Conservation (phyloP, 2,888 invertebrate species). For the Incurvaria masculella region DNA sequence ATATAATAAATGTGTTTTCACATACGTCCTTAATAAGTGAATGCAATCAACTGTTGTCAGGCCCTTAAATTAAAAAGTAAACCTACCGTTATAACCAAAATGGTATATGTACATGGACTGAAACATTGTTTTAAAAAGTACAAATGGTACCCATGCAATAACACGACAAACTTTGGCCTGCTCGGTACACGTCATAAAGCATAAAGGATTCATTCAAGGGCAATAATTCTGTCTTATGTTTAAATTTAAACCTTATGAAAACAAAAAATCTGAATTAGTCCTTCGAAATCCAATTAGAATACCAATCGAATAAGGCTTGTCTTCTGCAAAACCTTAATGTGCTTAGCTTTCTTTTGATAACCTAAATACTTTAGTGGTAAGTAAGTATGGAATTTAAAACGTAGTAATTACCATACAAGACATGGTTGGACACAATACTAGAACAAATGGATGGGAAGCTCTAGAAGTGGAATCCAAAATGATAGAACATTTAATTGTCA, state of each 20-base stretch:
- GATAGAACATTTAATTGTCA: neutral
- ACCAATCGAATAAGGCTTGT: too few species aligned
- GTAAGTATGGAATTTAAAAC: too few species aligned
- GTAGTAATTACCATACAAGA: too few species aligned
- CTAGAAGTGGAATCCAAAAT: neutral
- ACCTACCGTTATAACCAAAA: neutral
- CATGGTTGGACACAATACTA: too few species aligned
- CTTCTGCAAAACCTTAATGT: too few species aligned
- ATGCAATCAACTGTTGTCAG: neutral
- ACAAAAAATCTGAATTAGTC: slow-evolving; percentile 8
- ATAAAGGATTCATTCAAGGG: too few species aligned
- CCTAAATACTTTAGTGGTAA: neutral
- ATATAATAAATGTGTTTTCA: too few species aligned
- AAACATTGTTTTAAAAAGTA: slow-evolving; percentile 1
- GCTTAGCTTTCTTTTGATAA: slow-evolving; percentile 4
- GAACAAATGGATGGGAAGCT: neutral
- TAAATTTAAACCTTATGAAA: neutral
- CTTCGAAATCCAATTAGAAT: slow-evolving; percentile 1
- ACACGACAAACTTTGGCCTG: too few species aligned
- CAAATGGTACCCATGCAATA: too few species aligned
- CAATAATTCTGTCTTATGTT: too few species aligned
- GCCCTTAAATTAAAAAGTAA: neutral
- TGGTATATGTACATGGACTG: neutral
- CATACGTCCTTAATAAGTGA: too few species aligned
- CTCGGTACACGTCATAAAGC: too few species aligned